Conservation (phyloP, 1,140 invertebrate genomes). For the Probaryconus sp. region DNA sequence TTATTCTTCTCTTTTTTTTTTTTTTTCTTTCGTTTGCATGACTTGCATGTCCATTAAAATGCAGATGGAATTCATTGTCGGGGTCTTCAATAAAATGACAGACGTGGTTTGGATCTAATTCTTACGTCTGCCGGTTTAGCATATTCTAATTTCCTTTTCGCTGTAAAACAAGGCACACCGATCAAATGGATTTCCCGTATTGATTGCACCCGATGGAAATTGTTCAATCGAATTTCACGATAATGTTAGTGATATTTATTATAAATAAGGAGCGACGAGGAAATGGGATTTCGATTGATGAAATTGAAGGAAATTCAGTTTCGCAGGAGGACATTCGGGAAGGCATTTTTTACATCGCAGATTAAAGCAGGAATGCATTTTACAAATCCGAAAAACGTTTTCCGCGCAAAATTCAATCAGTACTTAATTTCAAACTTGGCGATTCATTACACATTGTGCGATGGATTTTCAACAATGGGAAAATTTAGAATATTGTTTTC, state of each 20-base stretch:
- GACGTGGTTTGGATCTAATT: conserved; percentile 37
- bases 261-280: not conserved
- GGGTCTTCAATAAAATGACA: conserved; percentile 28
- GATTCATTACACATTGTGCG: no score
- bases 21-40: conserved; percentile 7
- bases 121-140: conserved; percentile 35
- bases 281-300: no score
- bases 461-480: no score
- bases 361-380: no score
- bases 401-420: no score
- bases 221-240: conserved; percentile 9
- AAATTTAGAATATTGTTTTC: no score
- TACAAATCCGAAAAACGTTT: no score
- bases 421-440: no score
- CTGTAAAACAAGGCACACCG: conserved; percentile 27
- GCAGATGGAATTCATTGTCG: conserved; percentile 49
- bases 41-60: conserved; percentile 47
- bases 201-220: conserved; percentile 15
- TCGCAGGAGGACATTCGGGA: no score
- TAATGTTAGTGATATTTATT: conserved; percentile 8
- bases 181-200: conserved; percentile 12
- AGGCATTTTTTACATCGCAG: no score
- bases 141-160: conserved; percentile 48
- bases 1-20: conserved; percentile 5
- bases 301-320: no score